Evolutionary conservation across 2,797 vertebrate species (phyloP).

Genomic region (Lateolabrax maculatus): DNA sequence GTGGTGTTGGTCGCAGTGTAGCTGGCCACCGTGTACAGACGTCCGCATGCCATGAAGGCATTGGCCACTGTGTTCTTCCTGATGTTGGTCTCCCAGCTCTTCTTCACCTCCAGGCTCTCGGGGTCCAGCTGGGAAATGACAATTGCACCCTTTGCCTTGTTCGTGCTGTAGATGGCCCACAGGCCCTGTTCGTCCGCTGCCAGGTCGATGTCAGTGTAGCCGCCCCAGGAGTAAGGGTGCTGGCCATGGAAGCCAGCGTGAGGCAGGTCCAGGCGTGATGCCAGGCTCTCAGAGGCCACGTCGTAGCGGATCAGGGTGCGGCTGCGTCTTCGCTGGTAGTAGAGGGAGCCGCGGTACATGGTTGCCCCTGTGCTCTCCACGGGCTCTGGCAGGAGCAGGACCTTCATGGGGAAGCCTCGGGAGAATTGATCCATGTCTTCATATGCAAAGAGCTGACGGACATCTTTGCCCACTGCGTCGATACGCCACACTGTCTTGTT

Average conservation of each 20-base stretch:
- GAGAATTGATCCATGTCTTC: constrained; percentile 87
- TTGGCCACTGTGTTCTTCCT: constrained; percentile 93
- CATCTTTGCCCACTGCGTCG: constrained; percentile 89
- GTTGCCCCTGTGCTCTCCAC: constrained; percentile 93
- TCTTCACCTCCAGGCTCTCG: constrained; percentile 85
- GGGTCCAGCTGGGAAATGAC: constrained; percentile 91
- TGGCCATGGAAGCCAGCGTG: constrained; percentile 91
- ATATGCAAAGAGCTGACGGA: constrained; percentile 93
- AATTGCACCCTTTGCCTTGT: constrained; percentile 90
- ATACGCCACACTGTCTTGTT: constrained; percentile 91
- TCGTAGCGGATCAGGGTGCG: constrained; percentile 88
- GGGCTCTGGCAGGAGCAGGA: constrained; percentile 89
- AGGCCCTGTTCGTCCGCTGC: constrained; percentile 91
- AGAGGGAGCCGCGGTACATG: constrained; percentile 89
- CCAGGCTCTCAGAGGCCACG: constrained; percentile 85
- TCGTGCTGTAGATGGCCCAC: constrained; percentile 95
- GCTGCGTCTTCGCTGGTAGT: constrained; percentile 90
- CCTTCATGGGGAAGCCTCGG: constrained; percentile 91
- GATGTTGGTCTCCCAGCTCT: constrained; percentile 93
- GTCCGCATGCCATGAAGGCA: constrained; percentile 92
- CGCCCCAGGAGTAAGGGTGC: constrained; percentile 95
- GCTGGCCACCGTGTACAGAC: constrained; percentile 92
- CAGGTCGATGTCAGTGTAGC: constrained; percentile 95
- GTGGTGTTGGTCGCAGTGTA: constrained; percentile 87
- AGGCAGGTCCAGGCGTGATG: constrained; percentile 85